phyloP scores from a whole-genome alignment of 2,113 vertebrate genomes.

The Solea senegalensis region DNA sequence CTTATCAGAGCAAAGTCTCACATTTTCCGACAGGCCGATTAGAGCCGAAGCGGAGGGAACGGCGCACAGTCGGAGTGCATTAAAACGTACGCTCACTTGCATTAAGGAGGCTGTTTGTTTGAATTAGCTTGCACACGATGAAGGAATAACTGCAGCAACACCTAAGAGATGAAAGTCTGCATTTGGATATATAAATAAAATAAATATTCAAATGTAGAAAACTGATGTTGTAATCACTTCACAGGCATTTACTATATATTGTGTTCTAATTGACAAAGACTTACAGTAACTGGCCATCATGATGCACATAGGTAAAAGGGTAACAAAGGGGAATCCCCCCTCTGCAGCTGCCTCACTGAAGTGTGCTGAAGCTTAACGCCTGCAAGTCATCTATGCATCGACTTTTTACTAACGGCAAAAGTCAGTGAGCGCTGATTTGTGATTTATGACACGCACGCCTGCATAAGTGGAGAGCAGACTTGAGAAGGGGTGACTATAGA shows the following conservation, averaged over 20 bases:
- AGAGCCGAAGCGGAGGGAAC: not conserved
- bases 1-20: constrained; percentile 10
- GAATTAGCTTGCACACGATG: not conserved
- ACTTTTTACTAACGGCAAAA: constrained; percentile 51
- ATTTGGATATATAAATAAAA: not conserved
- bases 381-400: constrained; percentile 40
- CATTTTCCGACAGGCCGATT: constrained; percentile 14
- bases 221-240: too few species aligned
- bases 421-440: constrained; percentile 32
- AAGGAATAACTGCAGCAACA: not conserved
- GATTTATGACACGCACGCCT: constrained; percentile 29
- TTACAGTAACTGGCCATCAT: not conserved
- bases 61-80: constrained; percentile 8
- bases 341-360: constrained; percentile 18
- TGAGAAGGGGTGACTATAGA: constrained; percentile 2
- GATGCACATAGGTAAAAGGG: not conserved
- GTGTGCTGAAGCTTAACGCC: constrained; percentile 10
- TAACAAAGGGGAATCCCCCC: constrained; percentile 35
- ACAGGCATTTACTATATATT: not conserved
- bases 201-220: not conserved
- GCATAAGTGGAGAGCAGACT: constrained; percentile 11
- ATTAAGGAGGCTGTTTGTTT: not conserved
- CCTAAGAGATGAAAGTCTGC: not conserved
- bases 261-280: not conserved
- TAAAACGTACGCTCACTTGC: not conserved